Conservation (phyloP, 2,113 vertebrate species). For the Crotalus helleri region DNA sequence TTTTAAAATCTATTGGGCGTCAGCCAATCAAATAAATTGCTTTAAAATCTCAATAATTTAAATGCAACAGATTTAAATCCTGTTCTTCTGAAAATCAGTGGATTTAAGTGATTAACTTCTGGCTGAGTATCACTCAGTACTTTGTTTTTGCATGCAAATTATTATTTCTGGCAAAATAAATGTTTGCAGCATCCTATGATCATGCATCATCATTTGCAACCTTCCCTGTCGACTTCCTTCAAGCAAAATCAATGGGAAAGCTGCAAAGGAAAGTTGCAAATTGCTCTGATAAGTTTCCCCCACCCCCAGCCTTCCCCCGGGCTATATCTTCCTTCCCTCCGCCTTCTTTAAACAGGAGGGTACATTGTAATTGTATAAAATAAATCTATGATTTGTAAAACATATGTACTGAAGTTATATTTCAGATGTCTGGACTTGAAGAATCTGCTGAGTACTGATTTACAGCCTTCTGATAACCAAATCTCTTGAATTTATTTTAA, state of each 20-base stretch:
- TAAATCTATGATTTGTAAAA: neutral
- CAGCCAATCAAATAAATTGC: neutral
- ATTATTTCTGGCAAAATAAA: neutral
- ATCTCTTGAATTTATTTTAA: too few relatives aligned
- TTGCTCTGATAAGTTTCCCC: too few relatives aligned
- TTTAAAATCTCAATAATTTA: neutral
- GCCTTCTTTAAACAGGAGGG: too few relatives aligned
- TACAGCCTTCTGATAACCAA: too few relatives aligned
- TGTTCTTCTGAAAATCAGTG: neutral
- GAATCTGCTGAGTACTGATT: slow-evolving; percentile 6
- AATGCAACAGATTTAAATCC: neutral
- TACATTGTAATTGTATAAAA: neutral
- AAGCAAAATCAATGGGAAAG: too few relatives aligned
- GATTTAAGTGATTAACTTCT: slow-evolving; percentile 1
- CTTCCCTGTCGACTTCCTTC: too few relatives aligned
- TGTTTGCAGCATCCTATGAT: too few relatives aligned
- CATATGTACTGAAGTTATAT: neutral
- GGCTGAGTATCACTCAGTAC: neutral
- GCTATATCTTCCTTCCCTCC: too few relatives aligned
- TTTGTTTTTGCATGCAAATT: neutral
- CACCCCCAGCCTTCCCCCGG: too few relatives aligned
- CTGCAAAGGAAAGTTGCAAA: too few relatives aligned
- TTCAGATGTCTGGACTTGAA: neutral
- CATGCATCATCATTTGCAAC: too few relatives aligned
- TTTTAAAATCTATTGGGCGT: neutral